Evolutionary conservation across 2,888 invertebrate genomes (phyloP).

Genomic region (Phortica magna): DNA sequence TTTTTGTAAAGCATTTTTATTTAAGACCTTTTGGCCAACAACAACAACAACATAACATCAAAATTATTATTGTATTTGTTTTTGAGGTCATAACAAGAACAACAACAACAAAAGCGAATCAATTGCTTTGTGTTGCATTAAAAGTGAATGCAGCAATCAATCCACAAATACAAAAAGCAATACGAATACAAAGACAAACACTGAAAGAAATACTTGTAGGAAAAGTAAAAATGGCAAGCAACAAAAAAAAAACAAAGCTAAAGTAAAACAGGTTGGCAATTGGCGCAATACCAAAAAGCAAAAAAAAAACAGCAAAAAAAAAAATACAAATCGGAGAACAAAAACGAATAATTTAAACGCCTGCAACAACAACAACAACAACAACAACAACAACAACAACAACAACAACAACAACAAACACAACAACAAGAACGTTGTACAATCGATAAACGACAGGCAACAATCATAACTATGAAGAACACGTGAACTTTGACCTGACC

Average conservation of each 20-base stretch:
- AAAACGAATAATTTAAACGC: conserved; percentile 7
- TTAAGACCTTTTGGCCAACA: no score
- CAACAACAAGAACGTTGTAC: conserved; percentile 19
- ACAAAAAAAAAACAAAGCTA: neutral
- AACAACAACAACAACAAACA: neutral
- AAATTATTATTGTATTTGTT: no score
- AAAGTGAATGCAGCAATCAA: no score
- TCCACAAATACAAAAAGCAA: neutral
- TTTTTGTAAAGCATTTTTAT: no score
- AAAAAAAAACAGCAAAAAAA: neutral
- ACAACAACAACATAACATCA: no score
- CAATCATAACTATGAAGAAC: conserved; percentile 43
- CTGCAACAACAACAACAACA: neutral
- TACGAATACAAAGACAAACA: neutral
- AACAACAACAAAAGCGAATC: no score
- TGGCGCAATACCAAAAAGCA: neutral
- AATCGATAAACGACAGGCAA: conserved; percentile 47
- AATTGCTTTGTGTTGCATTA: no score
- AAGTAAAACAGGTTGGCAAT: conserved; percentile 16
- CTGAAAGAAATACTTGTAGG: neutral
- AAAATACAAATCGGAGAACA: neutral
- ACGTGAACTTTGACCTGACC: conserved; percentile 69
- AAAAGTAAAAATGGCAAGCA: neutral
- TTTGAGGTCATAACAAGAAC: no score
- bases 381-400: neutral